A percentile compares a stretch with the other conserved stretches of the same genome.
Evolutionary conservation across 1,140 invertebrate species (phyloP).

Genomic region (Lucilia sericata): DNA sequence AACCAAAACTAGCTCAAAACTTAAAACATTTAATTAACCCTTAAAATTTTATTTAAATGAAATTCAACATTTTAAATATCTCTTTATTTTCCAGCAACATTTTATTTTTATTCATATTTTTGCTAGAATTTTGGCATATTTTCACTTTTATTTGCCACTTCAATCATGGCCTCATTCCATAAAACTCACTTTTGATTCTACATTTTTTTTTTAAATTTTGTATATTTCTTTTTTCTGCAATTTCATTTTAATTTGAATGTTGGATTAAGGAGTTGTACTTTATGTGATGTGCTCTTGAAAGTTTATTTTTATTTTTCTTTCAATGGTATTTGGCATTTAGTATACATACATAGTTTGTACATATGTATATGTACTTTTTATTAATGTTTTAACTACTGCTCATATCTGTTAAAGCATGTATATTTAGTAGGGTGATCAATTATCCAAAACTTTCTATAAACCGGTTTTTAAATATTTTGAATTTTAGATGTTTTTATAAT

Average conservation of each 20-base stretch:
- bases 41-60: not conserved
- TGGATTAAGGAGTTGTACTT: not conserved
- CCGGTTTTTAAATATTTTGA: too few species aligned
- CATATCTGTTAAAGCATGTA: not conserved
- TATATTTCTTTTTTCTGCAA: not conserved
- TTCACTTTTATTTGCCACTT: constrained; percentile 15
- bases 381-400: too few species aligned
- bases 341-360: too few species aligned
- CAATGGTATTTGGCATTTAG: not conserved
- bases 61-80: not conserved
- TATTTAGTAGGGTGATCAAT: too few species aligned
- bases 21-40: not conserved
- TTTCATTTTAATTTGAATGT: not conserved
- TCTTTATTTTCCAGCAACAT: not conserved
- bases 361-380: too few species aligned
- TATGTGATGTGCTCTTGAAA: not conserved
- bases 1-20: not conserved
- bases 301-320: not conserved
- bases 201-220: not conserved
- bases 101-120: not conserved
- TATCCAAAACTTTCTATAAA: too few species aligned
- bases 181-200: not conserved
- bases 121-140: not conserved
- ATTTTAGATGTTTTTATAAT: too few species aligned
- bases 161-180: not conserved